Evolutionary conservation across 1,140 invertebrate species (phyloP).

Genomic region (Lysiphlebus fabarum): DNA sequence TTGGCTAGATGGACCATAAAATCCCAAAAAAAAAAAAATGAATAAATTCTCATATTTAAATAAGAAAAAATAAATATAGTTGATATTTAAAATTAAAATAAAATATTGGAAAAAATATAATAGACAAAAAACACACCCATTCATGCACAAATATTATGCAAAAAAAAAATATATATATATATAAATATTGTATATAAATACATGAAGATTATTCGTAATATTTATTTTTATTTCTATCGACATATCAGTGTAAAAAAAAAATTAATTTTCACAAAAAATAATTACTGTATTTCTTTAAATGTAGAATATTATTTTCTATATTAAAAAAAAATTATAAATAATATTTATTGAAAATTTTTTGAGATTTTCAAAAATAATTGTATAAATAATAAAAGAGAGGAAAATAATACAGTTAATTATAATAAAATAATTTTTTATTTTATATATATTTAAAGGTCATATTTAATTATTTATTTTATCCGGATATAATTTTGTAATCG

Average conservation of each 20-base stretch:
- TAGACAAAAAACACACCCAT: neutral
- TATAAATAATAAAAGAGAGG: no score
- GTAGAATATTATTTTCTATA: no score
- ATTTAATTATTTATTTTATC: no score
- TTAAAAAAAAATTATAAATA: no score
- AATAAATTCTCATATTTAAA: no score
- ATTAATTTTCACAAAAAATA: slow-evolving; percentile 1
- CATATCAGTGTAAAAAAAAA: slow-evolving; percentile 24
- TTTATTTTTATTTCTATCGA: slow-evolving; percentile 18
- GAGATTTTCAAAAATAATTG: no score
- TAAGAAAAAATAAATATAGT: neutral
- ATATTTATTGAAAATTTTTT: no score
- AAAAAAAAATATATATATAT: no score
- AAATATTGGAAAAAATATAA: neutral
- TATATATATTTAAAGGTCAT: no score
- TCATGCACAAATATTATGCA: neutral
- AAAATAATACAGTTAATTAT: neutral
- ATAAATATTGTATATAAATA: neutral
- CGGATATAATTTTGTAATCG: slow-evolving; percentile 18
- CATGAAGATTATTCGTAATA: neutral
- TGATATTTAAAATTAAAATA: slow-evolving; percentile 1
- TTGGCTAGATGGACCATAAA: neutral
- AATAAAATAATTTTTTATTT: slow-evolving; percentile 12
- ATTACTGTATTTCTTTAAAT: neutral
- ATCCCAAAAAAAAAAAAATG: neutral